Evolutionary conservation across 2,888 invertebrate species (phyloP).

Genomic region (Microdon myrmicae): DNA sequence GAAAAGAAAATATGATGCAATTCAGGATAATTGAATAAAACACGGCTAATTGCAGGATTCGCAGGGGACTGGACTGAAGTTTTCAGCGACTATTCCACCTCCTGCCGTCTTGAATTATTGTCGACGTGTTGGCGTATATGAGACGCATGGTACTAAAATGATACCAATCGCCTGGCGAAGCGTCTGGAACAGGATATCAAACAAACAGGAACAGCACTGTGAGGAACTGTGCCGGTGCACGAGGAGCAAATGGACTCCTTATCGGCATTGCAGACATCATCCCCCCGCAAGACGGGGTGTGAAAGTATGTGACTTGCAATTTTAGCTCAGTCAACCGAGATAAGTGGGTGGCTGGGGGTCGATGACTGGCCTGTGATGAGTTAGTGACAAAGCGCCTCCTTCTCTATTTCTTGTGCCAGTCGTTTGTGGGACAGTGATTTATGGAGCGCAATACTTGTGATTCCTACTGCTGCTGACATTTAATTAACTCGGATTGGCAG

Average conservation of each 20-base stretch:
- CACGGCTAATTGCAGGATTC: too few relatives aligned
- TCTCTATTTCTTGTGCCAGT: conserved; percentile 9
- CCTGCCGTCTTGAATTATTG: background rate
- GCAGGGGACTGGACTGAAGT: too few relatives aligned
- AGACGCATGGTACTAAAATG: background rate
- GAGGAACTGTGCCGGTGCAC: too few relatives aligned
- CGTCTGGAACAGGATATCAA: too few relatives aligned
- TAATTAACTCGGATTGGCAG: conserved; percentile 53
- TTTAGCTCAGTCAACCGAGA: conserved; percentile 55
- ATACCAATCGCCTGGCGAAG: background rate
- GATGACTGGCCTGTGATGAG: conserved; percentile 53
- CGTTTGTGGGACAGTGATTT: conserved; percentile 54
- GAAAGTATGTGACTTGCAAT: conserved; percentile 57
- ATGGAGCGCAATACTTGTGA: conserved; percentile 52
- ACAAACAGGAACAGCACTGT: too few relatives aligned
- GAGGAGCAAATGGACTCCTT: too few relatives aligned
- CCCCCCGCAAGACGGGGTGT: conserved; percentile 46
- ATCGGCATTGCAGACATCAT: too few relatives aligned
- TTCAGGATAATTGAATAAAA: too few relatives aligned
- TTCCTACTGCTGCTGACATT: conserved; percentile 57
- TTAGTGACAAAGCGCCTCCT: conserved; percentile 53
- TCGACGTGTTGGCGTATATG: background rate
- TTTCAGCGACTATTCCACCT: background rate
- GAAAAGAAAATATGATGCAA: conserved; percentile 4
- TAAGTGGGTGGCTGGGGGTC: conserved; percentile 36